Evolutionary conservation across 2,113 vertebrate species (phyloP), one percentile per base, ranked within the genome.

Genomic region (Ploceus nigricollis): DNA sequence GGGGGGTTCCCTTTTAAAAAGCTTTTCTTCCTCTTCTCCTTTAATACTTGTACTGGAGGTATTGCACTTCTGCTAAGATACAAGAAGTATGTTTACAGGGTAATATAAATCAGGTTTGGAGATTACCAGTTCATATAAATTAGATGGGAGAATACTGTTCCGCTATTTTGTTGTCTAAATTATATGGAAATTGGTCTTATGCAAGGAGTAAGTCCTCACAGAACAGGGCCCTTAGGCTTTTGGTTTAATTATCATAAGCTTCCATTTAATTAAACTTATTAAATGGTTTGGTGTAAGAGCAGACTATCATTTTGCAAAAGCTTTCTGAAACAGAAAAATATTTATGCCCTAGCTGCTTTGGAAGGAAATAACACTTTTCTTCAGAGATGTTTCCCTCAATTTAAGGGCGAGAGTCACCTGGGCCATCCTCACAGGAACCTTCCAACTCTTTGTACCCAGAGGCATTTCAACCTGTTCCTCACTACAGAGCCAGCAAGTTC

Each of bases 201-300:
- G 94, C 95, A 93, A 97, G 89, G 80, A 97, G 85, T 95, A 90
- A 94, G 96, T 97, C 93, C 94, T 97, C 95, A 83, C 89, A 97
- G 97, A 96, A 91, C 78, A 86, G 93, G 83, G 91, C 96, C 97
- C 95, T 94, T 94, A 96, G 97, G 97, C 96, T 96, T 96, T 97
- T 94, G 87, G 82, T 97, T 97, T 97, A 97, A 97, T 97, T 97
- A 97, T 95, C 96, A 96, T 97, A 97, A 96, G 97, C 95, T 93
- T 95, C 95, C 79, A 87, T 95, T 97, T 97, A 97, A 97, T 97
- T 97, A 97, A 97, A 97, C 91, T 95, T 96, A 96, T 95, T 97
- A 95, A 97, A 96, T 94, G 96, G 90, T 89, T 97, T 94, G 91
- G 94, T 95, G 93, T 86, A 91, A 97, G 72, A 94, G 68, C 89